Percentiles rank a stretch among this genome's conserved stretches.
These are phyloP conservation scores for Holothuria scabra DNA, from an alignment of 53 echinoderm and acorn worm species.

Conservation along the genomic window DNA sequence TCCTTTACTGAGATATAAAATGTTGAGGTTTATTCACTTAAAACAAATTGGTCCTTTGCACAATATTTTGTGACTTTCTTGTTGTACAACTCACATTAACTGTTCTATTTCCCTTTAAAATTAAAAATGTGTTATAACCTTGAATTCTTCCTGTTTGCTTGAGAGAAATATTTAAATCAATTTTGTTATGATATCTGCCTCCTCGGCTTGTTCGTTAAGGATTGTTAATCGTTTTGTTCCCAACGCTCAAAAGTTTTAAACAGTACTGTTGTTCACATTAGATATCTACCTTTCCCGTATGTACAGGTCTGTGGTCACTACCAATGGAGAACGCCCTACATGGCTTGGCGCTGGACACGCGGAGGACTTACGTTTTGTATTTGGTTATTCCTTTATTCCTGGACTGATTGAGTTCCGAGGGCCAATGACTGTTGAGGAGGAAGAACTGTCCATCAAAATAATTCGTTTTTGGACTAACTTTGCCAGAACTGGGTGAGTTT, in stretches of 20 bases:
- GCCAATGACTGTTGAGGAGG: conserved; percentile 36
- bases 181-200: neutral
- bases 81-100: too few species aligned
- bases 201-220: neutral
- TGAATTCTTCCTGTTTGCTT: too few species aligned
- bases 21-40: too few species aligned
- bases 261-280: neutral
- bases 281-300: neutral
- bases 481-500: conserved; percentile 56
- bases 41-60: too few species aligned
- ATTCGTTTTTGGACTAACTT: conserved; percentile 68
- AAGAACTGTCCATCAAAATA: conserved; percentile 43
- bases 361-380: conserved; percentile 74
- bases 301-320: neutral
- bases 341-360: conserved; percentile 75
- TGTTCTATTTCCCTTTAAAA: too few species aligned
- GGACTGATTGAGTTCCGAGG: neutral
- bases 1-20: too few species aligned
- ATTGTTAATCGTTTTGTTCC: neutral
- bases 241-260: too few species aligned
- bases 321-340: conserved; percentile 35
- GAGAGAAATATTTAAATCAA: too few species aligned
- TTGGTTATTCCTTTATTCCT: conserved; percentile 62
- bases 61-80: too few species aligned
- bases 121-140: too few species aligned